Conservation (phyloP, 2,888 invertebrate genomes). For the Drosophila macrospina region DNA sequence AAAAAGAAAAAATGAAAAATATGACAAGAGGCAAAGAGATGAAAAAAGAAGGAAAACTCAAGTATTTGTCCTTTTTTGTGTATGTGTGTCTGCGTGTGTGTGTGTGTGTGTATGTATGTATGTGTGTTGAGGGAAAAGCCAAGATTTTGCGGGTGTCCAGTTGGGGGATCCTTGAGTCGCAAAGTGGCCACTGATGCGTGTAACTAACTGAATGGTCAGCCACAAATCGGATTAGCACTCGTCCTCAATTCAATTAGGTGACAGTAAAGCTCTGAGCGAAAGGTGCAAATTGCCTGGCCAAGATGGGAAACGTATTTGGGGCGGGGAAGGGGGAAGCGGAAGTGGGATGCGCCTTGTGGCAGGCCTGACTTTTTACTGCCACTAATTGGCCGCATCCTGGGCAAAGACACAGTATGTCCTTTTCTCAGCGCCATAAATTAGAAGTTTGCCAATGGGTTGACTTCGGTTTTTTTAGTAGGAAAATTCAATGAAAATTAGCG, state of each 20-base stretch:
- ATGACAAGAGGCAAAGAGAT: constrained; percentile 53
- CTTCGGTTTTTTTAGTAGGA: constrained; percentile 47
- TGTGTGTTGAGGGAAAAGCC: constrained; percentile 45
- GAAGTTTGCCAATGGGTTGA: constrained; percentile 63
- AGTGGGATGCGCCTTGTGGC: not conserved
- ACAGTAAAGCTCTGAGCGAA: constrained; percentile 46
- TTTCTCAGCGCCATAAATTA: constrained; percentile 78
- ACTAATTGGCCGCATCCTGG: constrained; percentile 73
- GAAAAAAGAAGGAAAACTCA: constrained; percentile 49
- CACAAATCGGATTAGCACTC: constrained; percentile 84
- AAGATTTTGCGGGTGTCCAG: constrained; percentile 75
- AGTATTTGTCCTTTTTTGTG: constrained; percentile 60
- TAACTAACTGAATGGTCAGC: constrained; percentile 81
- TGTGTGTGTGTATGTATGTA: not conserved
- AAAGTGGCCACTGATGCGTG: constrained; percentile 73
- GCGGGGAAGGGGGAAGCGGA: not conserved
- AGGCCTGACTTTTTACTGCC: constrained; percentile 65
- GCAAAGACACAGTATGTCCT: constrained; percentile 12
- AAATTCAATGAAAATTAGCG: constrained; percentile 77
- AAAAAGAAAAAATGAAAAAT: constrained; percentile 54
- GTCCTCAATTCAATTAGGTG: constrained; percentile 81
- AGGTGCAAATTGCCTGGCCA: constrained; percentile 55
- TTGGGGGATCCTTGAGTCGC: constrained; percentile 36
- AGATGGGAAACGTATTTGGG: constrained; percentile 23
- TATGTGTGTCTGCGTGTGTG: not conserved